These are phyloP conservation scores for Semnornis frantzii DNA, from an alignment of 2,113 vertebrate species.

Conservation along the genomic window DNA sequence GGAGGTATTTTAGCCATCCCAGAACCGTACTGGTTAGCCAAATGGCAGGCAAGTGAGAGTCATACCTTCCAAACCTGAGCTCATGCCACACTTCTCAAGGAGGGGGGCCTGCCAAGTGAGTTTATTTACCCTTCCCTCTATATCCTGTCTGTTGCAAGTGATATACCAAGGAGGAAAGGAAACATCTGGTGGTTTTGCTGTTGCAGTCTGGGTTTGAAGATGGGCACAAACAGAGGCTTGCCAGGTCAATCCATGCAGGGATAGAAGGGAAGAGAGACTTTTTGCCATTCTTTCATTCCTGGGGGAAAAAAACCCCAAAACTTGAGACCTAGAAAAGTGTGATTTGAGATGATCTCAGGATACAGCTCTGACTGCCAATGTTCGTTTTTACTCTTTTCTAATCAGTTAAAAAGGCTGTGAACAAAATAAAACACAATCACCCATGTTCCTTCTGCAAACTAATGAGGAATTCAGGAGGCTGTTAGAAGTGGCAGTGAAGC, in stretches of 20 bases:
- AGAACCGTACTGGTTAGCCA: not conserved
- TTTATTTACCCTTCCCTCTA: not conserved
- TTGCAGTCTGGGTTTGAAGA: not conserved
- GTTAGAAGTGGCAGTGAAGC: not conserved
- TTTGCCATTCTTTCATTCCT: not conserved
- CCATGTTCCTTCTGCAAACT: not conserved
- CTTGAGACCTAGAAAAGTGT: not conserved
- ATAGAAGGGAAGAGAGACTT: not conserved
- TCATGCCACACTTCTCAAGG: not conserved
- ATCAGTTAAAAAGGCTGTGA: not conserved
- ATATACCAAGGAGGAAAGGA: not conserved
- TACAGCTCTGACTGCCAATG: not conserved
- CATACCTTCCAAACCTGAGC: not conserved
- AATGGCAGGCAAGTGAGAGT: not conserved
- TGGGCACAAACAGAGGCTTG: not conserved
- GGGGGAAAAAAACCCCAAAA: not conserved
- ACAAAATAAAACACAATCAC: slow-evolving; percentile 10
- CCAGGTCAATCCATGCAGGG: not conserved
- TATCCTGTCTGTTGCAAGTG: not conserved
- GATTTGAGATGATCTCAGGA: not conserved
- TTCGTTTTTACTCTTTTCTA: not conserved
- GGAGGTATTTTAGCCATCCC: not conserved
- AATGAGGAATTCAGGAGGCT: slow-evolving; percentile 1
- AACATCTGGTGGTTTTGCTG: not conserved
- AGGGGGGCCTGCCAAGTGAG: not conserved